Evolutionary conservation across 2,888 invertebrate genomes (phyloP).

Genomic region (Girardia tigrina): DNA sequence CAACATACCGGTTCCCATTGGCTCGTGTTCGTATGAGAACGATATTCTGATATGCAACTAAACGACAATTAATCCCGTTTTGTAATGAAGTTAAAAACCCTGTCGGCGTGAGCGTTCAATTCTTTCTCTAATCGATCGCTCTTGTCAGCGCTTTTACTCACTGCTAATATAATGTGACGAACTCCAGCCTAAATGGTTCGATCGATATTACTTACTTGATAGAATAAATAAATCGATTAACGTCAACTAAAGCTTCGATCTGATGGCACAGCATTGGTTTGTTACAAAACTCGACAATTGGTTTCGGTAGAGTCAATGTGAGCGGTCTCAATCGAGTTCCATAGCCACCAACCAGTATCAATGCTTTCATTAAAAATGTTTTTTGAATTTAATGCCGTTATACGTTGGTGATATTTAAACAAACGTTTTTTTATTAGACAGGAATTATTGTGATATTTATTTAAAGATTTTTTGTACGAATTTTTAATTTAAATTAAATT

Average conservation of each 20-base stretch:
- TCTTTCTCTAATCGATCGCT: constrained; percentile 94
- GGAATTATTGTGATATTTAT: too few species aligned
- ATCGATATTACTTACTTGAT: too few species aligned
- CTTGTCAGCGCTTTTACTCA: constrained; percentile 63
- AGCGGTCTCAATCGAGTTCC: constrained; percentile 86
- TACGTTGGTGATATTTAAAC: constrained; percentile 12
- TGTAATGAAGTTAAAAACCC: too few species aligned
- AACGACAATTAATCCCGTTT: too few species aligned
- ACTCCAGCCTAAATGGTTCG: constrained; percentile 52
- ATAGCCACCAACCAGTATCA: constrained; percentile 95
- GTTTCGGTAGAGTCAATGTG: constrained; percentile 88
- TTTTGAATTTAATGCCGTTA: neutral
- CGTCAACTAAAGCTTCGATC: constrained; percentile 57
- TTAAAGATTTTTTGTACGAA: too few species aligned
- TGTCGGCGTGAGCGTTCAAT: constrained; percentile 53
- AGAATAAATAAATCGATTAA: too few species aligned
- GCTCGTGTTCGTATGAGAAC: constrained; percentile 87
- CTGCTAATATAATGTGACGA: constrained; percentile 76
- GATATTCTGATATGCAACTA: constrained; percentile 72
- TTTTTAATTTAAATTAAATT: too few species aligned
- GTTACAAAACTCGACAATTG: constrained; percentile 95
- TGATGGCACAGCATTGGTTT: constrained; percentile 96
- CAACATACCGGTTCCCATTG: constrained; percentile 80
- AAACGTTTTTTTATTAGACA: too few species aligned
- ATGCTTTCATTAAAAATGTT: constrained; percentile 61